Evolutionary conservation across 2,888 invertebrate species (phyloP), one percentile per base, ranked within the genome.

Genomic region (Agonopterix subpropinquella): DNA sequence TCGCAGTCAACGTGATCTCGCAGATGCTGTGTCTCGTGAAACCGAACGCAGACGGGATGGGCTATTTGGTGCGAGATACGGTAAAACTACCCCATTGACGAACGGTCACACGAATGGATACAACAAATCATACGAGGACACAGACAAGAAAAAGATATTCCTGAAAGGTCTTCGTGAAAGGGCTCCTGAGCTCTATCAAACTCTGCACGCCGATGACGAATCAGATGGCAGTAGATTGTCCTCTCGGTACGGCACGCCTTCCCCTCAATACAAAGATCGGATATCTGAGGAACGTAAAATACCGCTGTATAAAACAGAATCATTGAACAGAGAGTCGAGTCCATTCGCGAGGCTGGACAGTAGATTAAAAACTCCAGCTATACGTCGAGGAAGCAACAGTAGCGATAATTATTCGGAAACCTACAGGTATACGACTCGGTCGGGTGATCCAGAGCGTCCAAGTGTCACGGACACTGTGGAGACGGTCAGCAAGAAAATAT

Each of bases 1-100:
- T 71, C 91, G 96, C 56, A 95, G 95, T 75, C 95, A 95, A 69
- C 91, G 93, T 53, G 95, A 96, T 73, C 79, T 96, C 28, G 91
- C 92, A 28, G 92, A 92, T 65, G 91, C 92, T 8, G 86, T 89
- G 1, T 89, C 88, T 3, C 73, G 86, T 11, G 89, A 89, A 66
- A 89, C 89, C 1, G 88, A 89, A 61, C 85, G 89, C 35, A 77
- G 87, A 53, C 87, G 84, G 42, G 90, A 90, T 54, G 90, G 89
- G 37, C 63, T 89, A 13, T 90, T 90, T 58, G 90, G 89, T 50
- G 85, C 89, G 46, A 84, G 91, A 65, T 91, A 90, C 62, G 87
- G 82, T 1, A 90, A 90, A 77, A 91, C 91, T 47, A 84, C 89
- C 8, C 85, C 84, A 46, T 65, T 88, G 62, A 87, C 79, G 43